These are phyloP conservation scores for Cairina moschata DNA, from an alignment of 2,113 vertebrate genomes.

Conservation along the genomic window DNA sequence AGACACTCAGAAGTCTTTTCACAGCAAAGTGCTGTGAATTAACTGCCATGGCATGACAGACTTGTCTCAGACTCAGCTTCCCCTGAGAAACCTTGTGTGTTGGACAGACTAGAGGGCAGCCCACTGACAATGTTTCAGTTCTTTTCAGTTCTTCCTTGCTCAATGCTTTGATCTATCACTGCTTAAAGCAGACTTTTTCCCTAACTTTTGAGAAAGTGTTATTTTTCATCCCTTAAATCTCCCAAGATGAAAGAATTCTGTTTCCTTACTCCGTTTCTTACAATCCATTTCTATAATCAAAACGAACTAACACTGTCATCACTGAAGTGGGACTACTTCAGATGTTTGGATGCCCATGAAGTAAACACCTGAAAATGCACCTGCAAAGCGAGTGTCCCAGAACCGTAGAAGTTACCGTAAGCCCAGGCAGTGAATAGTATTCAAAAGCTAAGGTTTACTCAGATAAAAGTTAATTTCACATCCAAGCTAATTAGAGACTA, in stretches of 20 bases:
- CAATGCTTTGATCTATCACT: neutral
- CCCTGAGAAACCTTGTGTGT: neutral
- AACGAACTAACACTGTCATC: neutral
- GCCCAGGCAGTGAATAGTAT: neutral
- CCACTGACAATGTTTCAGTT: neutral
- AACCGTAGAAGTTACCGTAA: neutral
- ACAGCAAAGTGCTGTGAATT: neutral
- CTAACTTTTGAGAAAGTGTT: neutral
- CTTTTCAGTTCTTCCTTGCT: neutral
- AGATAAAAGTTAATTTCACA: neutral
- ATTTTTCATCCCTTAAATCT: neutral
- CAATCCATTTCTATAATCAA: neutral
- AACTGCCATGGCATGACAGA: neutral
- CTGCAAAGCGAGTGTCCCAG: neutral
- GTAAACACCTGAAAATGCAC: neutral
- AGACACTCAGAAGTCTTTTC: neutral
- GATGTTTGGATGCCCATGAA: neutral
- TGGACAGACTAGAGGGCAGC: neutral
- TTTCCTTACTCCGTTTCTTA: neutral
- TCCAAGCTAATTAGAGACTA: neutral
- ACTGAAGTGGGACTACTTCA: neutral
- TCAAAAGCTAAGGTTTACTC: neutral
- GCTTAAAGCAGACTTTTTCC: neutral
- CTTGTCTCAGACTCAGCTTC: neutral
- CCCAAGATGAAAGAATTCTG: neutral